These are phyloP conservation scores for Dryomyza anilis DNA, from an alignment of 2,888 invertebrate genomes.

Conservation along the genomic window DNA sequence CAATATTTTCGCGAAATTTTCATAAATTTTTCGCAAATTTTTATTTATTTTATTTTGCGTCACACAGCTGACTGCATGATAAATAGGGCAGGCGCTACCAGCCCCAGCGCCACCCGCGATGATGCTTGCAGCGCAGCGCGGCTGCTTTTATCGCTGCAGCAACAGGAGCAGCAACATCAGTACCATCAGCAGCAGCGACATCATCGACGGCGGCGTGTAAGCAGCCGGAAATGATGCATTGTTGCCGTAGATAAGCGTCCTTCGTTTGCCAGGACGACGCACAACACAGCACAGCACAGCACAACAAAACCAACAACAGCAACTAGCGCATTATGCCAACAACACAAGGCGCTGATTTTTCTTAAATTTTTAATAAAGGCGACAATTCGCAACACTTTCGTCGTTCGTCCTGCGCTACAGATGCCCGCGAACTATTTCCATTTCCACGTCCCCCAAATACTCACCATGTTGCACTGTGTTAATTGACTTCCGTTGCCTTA, in stretches of 20 bases:
- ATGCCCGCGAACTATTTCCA: background rate
- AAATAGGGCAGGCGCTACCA: too few relatives aligned
- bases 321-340: slow-evolving; percentile 10
- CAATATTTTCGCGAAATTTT: slow-evolving; percentile 29
- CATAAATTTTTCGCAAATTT: slow-evolving; percentile 24
- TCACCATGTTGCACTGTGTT: slow-evolving; percentile 13
- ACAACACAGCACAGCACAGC: slow-evolving; percentile 11
- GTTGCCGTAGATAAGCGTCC: slow-evolving; percentile 28
- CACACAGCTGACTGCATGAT: slow-evolving; percentile 26
- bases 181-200: slow-evolving; percentile 6
- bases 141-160: slow-evolving; percentile 8
- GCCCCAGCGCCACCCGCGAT: background rate
- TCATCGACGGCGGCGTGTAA: slow-evolving; percentile 14
- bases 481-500: slow-evolving; percentile 14
- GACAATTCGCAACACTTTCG: background rate
- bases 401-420: background rate
- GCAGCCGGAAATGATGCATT: slow-evolving; percentile 29
- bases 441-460: background rate
- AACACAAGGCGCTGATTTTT: slow-evolving; percentile 1
- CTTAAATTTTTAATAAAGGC: slow-evolving; percentile 5
- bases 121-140: background rate
- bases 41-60: slow-evolving; percentile 29
- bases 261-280: slow-evolving; percentile 10
- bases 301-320: slow-evolving; percentile 15
- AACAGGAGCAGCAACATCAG: slow-evolving; percentile 2